phyloP scores from a whole-genome alignment of 2,113 vertebrate genomes.

The Saccopteryx bilineata region DNA sequence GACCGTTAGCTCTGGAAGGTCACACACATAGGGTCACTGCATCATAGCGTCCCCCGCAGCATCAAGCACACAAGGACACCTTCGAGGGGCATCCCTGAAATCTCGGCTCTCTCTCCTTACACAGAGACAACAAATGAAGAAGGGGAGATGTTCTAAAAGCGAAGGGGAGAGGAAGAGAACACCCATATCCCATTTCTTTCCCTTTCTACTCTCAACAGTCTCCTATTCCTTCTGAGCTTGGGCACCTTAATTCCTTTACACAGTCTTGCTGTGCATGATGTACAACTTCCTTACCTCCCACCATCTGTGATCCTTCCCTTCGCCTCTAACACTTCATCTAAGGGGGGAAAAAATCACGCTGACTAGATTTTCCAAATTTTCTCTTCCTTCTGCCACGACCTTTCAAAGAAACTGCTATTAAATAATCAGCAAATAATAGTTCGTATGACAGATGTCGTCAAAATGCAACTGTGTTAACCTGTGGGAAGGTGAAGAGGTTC shows the following conservation, averaged over 20 bases:
- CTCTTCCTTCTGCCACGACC: neutral
- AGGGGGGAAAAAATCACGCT: neutral
- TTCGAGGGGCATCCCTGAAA: neutral
- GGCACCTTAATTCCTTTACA: neutral
- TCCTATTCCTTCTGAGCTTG: neutral
- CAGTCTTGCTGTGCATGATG: neutral
- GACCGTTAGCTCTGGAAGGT: neutral
- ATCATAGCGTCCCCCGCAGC: neutral
- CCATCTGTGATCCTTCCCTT: neutral
- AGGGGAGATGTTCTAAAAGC: neutral
- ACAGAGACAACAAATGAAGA: neutral
- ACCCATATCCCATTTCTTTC: neutral
- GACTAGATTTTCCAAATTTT: neutral
- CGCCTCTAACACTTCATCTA: neutral
- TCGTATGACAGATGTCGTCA: neutral
- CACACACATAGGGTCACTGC: neutral
- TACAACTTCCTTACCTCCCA: neutral
- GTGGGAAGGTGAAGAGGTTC: slow-evolving; percentile 3
- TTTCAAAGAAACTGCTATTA: slow-evolving; percentile 22
- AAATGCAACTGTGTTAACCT: neutral
- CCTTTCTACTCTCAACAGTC: neutral
- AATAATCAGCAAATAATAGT: slow-evolving; percentile 31
- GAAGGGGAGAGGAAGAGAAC: neutral
- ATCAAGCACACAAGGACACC: neutral
- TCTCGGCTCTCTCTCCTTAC: neutral